A percentile compares a stretch with the other conserved stretches of the same genome.
Conservation (phyloP, 1,140 invertebrate genomes). For the Cotesia typhae region DNA sequence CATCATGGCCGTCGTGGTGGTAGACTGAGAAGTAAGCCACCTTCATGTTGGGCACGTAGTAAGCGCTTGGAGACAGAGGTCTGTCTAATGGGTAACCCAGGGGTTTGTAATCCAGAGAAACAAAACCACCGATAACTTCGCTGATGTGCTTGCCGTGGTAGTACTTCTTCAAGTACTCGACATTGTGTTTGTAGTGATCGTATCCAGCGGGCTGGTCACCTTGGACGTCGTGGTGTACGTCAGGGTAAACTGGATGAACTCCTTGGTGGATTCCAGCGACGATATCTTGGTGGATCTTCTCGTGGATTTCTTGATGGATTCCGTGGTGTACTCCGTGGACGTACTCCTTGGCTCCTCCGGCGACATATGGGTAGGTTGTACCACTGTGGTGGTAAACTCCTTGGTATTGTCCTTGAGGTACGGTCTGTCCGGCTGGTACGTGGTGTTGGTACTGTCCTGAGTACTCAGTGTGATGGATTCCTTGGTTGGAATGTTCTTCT, state of each 20-base stretch:
- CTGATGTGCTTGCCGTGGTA: constrained; percentile 51
- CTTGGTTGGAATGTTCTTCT: background rate
- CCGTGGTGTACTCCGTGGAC: constrained; percentile 28
- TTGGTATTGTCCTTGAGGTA: constrained; percentile 20
- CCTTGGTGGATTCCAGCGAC: constrained; percentile 6
- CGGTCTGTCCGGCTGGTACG: constrained; percentile 23
- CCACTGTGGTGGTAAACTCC: constrained; percentile 1
- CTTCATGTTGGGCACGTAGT: constrained; percentile 61
- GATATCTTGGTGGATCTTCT: constrained; percentile 32
- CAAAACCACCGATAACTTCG: constrained; percentile 54
- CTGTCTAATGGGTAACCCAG: constrained; percentile 68
- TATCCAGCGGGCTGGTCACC: constrained; percentile 37
- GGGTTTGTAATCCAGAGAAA: constrained; percentile 60
- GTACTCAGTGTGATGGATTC: constrained; percentile 18
- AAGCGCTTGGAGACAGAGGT: constrained; percentile 55
- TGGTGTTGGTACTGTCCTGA: constrained; percentile 24
- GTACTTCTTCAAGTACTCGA: constrained; percentile 45
- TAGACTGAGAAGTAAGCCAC: constrained; percentile 61
- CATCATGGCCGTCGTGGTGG: constrained; percentile 51
- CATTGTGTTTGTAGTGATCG: constrained; percentile 31
- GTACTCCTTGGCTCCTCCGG: constrained; percentile 6
- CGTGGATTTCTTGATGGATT: constrained; percentile 2
- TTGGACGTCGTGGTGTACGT: background rate
- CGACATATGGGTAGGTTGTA: background rate
- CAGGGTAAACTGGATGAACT: background rate